Evolutionary conservation across 2,888 invertebrate genomes (phyloP), one percentile per base, ranked within the genome.

Genomic region (Pachycephus smyrnensis): DNA sequence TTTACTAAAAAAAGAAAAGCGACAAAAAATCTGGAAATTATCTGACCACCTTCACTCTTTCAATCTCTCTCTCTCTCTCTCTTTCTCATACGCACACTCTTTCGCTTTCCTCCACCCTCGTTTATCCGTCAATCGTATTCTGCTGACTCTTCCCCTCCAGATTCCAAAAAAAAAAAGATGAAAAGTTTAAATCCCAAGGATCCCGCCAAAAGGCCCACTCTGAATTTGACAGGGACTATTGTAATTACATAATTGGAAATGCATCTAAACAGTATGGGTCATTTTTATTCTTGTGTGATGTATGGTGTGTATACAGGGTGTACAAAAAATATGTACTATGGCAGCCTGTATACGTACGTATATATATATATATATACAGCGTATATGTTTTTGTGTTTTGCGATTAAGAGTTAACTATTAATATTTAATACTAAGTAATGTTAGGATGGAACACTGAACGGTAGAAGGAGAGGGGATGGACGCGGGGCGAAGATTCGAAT

Each of bases 321-420:
- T 55, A 55, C 55, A 55, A 55, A 55, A 23, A 55, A 0, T 55
- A 23, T 55, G 55, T 9, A 55, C 55, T 23, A 23, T 2, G 55
- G 2, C 23, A 55, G 55, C 55, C 55, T 55, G 55, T 55, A 55
- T 55, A 9, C 23, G 9, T 55, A 55, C 55, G 55, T 9, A 55
- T 23, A 55, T 55, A 23, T 2, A 2, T 55, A 23, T 9, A 1
- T 40, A n/a, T n/a, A n/a, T n/a, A n/a, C n/a, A 23, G 55, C 23
- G 23, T 55, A 55, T 9, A 6, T 55, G 23, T 23, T 55, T n/a
- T n/a, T 40, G 40, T 23, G 55, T 55, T 55, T 23, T 55, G 55
- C 55, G 55, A 55, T 23, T 81, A 82, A 75, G 77, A 73, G 78
- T 76, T 80, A 75, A 76, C 37, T 81, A 79, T 84, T 84, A 81